Conservation (phyloP, 92 coral and sea anemone species). For the Muricea muricata region DNA sequence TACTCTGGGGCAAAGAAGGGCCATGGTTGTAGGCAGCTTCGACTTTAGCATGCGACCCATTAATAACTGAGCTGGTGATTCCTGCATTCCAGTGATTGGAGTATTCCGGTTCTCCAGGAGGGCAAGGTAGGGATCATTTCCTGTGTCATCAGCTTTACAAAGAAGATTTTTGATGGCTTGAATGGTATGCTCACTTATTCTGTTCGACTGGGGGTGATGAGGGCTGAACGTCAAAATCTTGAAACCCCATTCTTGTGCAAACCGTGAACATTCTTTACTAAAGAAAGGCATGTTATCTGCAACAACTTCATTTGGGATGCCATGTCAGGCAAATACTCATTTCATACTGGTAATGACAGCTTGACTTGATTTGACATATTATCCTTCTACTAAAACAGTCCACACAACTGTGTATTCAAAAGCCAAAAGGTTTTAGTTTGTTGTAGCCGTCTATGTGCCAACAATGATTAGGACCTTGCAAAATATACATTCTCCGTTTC, state of each 20-base stretch:
- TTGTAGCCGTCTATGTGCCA: no score
- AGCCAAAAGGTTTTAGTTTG: no score
- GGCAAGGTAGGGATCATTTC: constrained; percentile 55
- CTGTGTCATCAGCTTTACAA: constrained; percentile 38
- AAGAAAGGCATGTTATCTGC: constrained; percentile 76
- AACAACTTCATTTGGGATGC: constrained; percentile 70
- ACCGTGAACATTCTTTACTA: constrained; percentile 62
- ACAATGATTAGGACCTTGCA: no score
- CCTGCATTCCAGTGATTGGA: constrained; percentile 61
- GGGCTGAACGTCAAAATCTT: no score
- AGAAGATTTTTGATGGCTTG: constrained; percentile 52
- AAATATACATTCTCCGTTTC: no score
- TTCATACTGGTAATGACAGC: constrained; percentile 65
- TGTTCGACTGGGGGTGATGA: constrained; percentile 65
- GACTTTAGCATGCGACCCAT: constrained; percentile 31
- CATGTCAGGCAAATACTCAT: constrained; percentile 65
- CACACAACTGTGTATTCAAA: no score
- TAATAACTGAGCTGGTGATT: constrained; percentile 66
- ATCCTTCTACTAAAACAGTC: no score
- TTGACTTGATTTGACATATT: constrained; percentile 64
- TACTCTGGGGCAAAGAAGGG: constrained; percentile 32
- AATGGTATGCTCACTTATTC: constrained; percentile 58
- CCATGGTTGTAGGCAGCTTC: constrained; percentile 27
- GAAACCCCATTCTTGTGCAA: constrained; percentile 70
- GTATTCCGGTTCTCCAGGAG: constrained; percentile 64